Percentiles rank a stretch among this genome's conserved stretches.
These are phyloP conservation scores for Prietella phreatophila DNA, from an alignment of 2,113 vertebrate genomes.

Conservation along the genomic window DNA sequence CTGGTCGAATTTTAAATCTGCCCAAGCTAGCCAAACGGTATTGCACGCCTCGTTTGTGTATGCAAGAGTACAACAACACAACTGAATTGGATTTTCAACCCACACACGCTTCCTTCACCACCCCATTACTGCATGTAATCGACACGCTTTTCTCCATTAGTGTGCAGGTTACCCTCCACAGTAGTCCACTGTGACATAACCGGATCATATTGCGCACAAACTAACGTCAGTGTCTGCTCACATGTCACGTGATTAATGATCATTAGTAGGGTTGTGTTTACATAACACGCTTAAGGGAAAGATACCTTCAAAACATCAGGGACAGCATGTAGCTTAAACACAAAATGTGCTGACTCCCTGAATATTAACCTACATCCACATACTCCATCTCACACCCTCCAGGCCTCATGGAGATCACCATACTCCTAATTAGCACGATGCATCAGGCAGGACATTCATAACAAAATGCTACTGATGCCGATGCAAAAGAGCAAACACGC, in stretches of 20 bases:
- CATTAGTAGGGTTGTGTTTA: slow-evolving; percentile 4
- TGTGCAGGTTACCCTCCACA: slow-evolving; percentile 3
- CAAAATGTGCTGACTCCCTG: too few species aligned
- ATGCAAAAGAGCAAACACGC: not conserved
- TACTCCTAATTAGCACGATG: too few species aligned
- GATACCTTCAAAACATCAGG: not conserved
- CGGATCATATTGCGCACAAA: slow-evolving; percentile 9
- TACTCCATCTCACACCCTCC: not conserved
- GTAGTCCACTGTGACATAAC: slow-evolving; percentile 34
- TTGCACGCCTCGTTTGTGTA: not conserved
- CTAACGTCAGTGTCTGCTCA: not conserved
- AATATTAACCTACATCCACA: not conserved
- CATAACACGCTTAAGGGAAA: slow-evolving; percentile 5
- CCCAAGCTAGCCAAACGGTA: not conserved
- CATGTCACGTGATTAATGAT: slow-evolving; percentile 7
- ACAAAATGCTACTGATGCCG: not conserved
- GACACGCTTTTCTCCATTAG: not conserved
- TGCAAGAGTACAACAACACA: not conserved
- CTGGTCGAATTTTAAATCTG: not conserved
- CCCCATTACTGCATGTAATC: not conserved
- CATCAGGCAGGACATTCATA: not conserved
- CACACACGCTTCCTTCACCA: not conserved
- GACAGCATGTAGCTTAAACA: not conserved
- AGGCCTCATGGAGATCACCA: not conserved
- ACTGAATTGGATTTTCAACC: not conserved